Evolutionary conservation across 2,797 vertebrate species (phyloP), one percentile per base, ranked within the genome.

Genomic region (Rhinella marina): DNA sequence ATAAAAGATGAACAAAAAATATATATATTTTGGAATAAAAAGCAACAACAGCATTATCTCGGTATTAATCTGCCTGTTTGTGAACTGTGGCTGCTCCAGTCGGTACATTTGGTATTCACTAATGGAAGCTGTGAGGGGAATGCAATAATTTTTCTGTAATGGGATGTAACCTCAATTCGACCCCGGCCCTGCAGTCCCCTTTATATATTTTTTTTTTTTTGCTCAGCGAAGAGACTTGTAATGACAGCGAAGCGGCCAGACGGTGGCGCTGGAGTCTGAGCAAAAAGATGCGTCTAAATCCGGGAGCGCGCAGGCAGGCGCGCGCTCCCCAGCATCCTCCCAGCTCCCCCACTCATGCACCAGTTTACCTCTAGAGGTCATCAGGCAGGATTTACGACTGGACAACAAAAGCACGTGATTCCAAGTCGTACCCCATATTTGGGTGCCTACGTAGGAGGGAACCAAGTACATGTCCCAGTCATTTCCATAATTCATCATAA

Each of bases 401-500:
- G 98, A 98, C 98, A 99, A 99, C 98, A 99, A 99, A 99, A 98
- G 97, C 98, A 99, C 98, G 98, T 99, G 98, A 99, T 96, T 95
- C 94, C 93, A 94, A 97, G 96, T 95, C 97, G 96, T 98, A 98
- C 96, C 97, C 97, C 98, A 98, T 99, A 99, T 99, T 99, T 99
- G 98, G 98, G 95, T 97, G 97, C 96, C 97, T 98, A 98, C 98
- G 98, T 99, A 98, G 97, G 97, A 98, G 97, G 97, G 97, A 98
- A 98, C 98, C 97, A 97, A 99, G 98, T 98, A 97, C 97, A 98
- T 97, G 98, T 98, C 97, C 97, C 96, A 97, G 97, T 99, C 98
- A 99, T 99, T 99, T 99, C 97, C 98, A 99, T 99, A 99, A 99
- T 99, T 99, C 98, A 99, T 99, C 98, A 98, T 98, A 98, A 98